A percentile compares a stretch with the other conserved stretches of the same genome.
These are phyloP conservation scores for Scytalopus superciliaris DNA, from an alignment of 2,113 vertebrate genomes.

Conservation along the genomic window DNA sequence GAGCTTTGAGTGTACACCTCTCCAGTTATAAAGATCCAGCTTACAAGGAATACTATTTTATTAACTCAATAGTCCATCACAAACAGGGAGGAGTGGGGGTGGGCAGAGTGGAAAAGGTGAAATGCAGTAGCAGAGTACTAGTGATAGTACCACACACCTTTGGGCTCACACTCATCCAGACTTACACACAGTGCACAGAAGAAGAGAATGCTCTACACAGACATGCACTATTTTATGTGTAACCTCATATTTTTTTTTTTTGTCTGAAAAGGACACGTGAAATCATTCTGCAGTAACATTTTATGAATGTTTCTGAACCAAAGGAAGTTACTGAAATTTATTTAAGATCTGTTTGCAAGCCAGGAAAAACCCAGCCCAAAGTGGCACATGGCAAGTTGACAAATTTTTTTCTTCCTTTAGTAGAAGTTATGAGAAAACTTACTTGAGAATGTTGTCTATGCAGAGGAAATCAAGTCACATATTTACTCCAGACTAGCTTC, in stretches of 20 bases:
- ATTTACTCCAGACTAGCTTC: not conserved
- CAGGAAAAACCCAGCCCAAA: not conserved
- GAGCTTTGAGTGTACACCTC: not conserved
- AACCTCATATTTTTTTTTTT: not conserved
- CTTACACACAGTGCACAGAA: not conserved
- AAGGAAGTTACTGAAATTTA: not conserved
- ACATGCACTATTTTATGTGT: fast-evolving
- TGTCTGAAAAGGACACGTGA: not conserved
- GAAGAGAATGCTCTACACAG: not conserved
- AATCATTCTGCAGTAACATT: not conserved
- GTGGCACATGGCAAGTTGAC: not conserved
- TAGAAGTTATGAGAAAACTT: not conserved
- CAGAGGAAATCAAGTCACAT: not conserved
- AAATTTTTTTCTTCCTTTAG: not conserved
- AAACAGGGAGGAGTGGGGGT: fast-evolving
- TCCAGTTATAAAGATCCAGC: not conserved
- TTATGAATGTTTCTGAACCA: not conserved
- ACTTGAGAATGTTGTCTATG: not conserved
- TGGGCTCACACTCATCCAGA: not conserved
- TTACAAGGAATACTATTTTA: not conserved
- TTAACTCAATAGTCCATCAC: not conserved
- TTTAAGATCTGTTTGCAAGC: not conserved
- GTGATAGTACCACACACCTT: not conserved
- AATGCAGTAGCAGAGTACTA: not conserved
- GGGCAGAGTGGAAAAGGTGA: fast-evolving